A percentile compares a stretch with the other conserved stretches of the same genome.
These are phyloP conservation scores for Lypha dubia DNA, from an alignment of 2,888 invertebrate species.

Conservation along the genomic window DNA sequence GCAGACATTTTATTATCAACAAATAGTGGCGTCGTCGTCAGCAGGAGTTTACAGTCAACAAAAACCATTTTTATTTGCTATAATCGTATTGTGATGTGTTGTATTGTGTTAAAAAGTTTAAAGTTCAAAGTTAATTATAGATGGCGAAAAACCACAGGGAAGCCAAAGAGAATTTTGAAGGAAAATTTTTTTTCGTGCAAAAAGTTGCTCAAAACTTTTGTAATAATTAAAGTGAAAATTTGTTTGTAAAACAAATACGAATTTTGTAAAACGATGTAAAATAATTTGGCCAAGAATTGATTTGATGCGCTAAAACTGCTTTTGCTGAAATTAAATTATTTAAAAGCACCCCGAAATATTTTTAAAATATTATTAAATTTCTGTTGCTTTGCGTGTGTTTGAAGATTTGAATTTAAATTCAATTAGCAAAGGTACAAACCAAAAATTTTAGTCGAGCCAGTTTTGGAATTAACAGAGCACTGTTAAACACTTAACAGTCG, in stretches of 20 bases:
- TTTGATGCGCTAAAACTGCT: not conserved
- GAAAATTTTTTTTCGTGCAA: not conserved
- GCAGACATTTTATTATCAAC: not conserved
- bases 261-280: not conserved
- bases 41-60: constrained; percentile 13
- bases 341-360: too few relatives aligned
- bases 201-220: not conserved
- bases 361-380: too few relatives aligned
- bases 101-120: constrained; percentile 50
- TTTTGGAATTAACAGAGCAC: too few relatives aligned
- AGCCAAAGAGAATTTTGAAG: not conserved
- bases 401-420: too few relatives aligned
- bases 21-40: constrained; percentile 16
- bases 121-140: constrained; percentile 60
- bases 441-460: too few relatives aligned
- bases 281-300: not conserved
- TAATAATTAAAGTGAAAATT: constrained; percentile 26
- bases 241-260: not conserved
- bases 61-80: constrained; percentile 50
- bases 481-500: too few relatives aligned
- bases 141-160: not conserved
- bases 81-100: too few relatives aligned
- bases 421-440: too few relatives aligned
- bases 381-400: too few relatives aligned
- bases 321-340: not conserved